These are phyloP conservation scores for Spodoptera litura DNA, from an alignment of 1,140 invertebrate species.

Conservation along the genomic window DNA sequence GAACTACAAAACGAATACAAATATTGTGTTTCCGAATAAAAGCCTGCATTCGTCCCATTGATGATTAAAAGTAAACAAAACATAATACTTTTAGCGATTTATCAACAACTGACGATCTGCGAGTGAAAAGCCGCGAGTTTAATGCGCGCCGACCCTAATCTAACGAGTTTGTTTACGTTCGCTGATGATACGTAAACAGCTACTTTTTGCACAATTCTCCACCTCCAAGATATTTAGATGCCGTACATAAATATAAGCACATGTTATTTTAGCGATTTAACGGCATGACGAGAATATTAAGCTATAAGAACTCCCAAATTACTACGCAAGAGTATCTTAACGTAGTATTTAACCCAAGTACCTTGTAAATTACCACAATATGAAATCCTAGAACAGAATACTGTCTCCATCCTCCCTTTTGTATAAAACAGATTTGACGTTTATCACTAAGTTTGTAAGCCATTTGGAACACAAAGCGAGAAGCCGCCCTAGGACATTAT, in stretches of 20 bases:
- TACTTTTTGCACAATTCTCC: background rate
- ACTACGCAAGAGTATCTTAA: too few species aligned
- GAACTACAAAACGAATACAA: constrained; percentile 11
- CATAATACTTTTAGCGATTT: constrained; percentile 21
- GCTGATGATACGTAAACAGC: constrained; percentile 14
- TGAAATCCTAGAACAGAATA: too few species aligned
- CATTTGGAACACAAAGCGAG: background rate
- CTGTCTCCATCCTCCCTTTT: background rate
- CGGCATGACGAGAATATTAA: too few species aligned
- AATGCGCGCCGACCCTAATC: background rate
- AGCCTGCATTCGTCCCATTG: constrained; percentile 13
- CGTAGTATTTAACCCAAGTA: too few species aligned
- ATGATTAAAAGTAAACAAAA: constrained; percentile 40
- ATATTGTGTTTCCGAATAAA: background rate
- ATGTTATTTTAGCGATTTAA: too few species aligned
- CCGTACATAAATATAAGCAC: too few species aligned
- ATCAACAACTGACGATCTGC: constrained; percentile 30
- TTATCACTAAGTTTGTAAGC: background rate
- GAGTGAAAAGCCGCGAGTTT: background rate
- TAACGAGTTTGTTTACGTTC: background rate
- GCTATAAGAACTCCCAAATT: too few species aligned
- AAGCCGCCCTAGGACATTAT: background rate
- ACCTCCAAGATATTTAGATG: too few species aligned
- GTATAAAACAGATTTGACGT: background rate
- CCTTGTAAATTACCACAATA: too few species aligned